These are phyloP conservation scores for Catostomus latipinnis DNA, from an alignment of 2,797 vertebrate species.

Conservation along the genomic window DNA sequence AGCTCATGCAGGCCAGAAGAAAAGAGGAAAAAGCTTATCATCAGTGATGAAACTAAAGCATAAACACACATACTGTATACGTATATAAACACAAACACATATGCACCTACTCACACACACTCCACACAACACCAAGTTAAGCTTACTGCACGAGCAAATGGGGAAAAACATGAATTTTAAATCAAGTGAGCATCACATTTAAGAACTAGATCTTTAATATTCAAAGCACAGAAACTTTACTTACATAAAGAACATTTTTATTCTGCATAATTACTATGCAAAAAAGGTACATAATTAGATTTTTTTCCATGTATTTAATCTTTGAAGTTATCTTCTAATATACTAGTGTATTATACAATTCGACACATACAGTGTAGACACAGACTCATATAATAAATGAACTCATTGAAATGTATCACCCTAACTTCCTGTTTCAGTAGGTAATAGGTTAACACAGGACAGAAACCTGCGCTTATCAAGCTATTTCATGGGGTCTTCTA, in stretches of 20 bases:
- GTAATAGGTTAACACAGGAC: too few species aligned
- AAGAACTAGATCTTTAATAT: neutral
- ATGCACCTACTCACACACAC: neutral
- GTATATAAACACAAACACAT: neutral
- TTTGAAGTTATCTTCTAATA: too few species aligned
- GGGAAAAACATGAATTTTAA: neutral
- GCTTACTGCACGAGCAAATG: neutral
- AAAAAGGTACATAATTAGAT: neutral
- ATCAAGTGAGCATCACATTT: neutral
- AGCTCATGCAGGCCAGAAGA: conserved; percentile 43
- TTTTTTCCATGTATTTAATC: too few species aligned
- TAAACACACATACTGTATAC: conserved; percentile 15
- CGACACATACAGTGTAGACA: too few species aligned
- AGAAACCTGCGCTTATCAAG: too few species aligned
- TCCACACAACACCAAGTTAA: neutral
- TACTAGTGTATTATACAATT: too few species aligned
- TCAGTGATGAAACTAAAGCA: conserved; percentile 40
- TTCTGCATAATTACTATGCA: neutral
- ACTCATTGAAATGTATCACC: too few species aligned
- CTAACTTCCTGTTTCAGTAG: too few species aligned
- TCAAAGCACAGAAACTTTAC: neutral
- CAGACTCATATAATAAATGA: too few species aligned
- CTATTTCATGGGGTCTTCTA: neutral
- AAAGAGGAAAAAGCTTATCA: conserved; percentile 50
- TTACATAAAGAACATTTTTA: too few species aligned